phyloP scores from a whole-genome alignment of 2,113 vertebrate genomes.

The Chlorocebus sabaeus region DNA sequence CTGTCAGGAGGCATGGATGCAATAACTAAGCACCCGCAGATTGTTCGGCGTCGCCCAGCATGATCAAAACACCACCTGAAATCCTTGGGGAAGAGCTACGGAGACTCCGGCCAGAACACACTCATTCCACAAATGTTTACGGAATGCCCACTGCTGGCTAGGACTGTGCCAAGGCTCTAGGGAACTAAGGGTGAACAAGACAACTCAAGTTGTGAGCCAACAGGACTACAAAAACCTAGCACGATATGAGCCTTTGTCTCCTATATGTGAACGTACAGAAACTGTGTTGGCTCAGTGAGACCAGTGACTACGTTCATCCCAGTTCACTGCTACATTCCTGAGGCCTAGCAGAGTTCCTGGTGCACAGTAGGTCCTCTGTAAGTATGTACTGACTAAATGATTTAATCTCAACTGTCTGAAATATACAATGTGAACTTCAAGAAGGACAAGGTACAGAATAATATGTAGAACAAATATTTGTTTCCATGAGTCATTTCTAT shows the following conservation, averaged over 20 bases:
- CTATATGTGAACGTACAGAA: neutral
- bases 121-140: fast-evolving
- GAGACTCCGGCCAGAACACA: neutral
- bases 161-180: neutral
- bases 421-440: neutral
- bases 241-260: fast-evolving
- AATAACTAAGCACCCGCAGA: neutral
- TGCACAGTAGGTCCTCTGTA: neutral
- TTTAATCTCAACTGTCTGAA: neutral
- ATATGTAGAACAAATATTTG: neutral
- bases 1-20: neutral
- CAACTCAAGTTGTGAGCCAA: fast-evolving
- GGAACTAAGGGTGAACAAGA: fast-evolving
- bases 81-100: neutral
- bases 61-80: neutral
- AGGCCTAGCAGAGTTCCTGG: neutral
- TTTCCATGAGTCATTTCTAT: neutral
- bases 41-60: neutral
- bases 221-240: fast-evolving
- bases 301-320: fast-evolving
- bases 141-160: neutral
- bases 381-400: neutral
- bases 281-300: fast-evolving
- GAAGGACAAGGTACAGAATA: neutral
- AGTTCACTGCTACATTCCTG: neutral